These are phyloP conservation scores for Psammodynastes pulverulentus DNA, from an alignment of 2,113 vertebrate genomes.

Conservation along the genomic window DNA sequence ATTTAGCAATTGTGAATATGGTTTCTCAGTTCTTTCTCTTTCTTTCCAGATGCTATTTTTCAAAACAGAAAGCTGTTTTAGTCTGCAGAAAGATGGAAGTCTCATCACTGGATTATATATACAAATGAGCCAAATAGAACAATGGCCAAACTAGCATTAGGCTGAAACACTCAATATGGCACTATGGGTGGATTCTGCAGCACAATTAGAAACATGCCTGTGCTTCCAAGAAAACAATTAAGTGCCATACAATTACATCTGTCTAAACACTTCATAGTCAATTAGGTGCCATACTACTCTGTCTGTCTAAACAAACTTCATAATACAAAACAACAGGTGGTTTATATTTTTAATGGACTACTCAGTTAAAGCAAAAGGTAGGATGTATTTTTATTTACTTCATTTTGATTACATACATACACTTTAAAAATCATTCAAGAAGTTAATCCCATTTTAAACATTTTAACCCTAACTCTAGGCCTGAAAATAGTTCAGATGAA, in stretches of 20 bases:
- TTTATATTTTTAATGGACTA: background rate
- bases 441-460: background rate
- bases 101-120: conserved; percentile 3
- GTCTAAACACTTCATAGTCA: conserved; percentile 17
- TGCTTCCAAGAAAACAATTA: conserved; percentile 35
- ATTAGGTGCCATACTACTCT: background rate
- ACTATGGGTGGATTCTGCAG: conserved; percentile 39
- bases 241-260: background rate
- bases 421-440: background rate
- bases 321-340: background rate
- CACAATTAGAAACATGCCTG: conserved; percentile 35
- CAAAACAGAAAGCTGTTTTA: background rate
- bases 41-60: conserved; percentile 39
- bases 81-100: background rate
- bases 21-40: background rate
- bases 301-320: conserved; percentile 10
- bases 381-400: background rate
- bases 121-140: conserved; percentile 31
- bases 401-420: background rate
- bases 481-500: background rate
- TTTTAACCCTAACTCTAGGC: background rate
- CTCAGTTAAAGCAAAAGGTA: background rate
- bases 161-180: conserved; percentile 19
- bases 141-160: conserved; percentile 11
- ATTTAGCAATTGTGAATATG: conserved; percentile 18